Evolutionary conservation across 35 echinoderm and acorn worm genomes (phyloP).

Genomic region (Ophiothrix spiculata): DNA sequence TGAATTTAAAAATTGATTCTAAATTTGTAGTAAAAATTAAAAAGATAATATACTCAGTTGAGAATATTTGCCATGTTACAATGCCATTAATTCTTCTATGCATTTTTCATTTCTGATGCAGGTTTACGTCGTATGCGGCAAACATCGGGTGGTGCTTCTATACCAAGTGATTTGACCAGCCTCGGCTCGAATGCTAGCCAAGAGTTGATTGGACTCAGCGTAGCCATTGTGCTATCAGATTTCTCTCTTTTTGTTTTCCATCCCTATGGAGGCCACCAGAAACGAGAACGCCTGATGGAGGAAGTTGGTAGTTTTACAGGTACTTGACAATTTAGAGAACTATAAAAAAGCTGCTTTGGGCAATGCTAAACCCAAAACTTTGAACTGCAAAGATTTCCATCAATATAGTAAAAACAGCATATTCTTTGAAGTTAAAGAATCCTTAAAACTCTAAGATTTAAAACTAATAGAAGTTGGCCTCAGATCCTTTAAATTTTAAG

Average conservation of each 20-base stretch:
- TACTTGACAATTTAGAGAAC: too few species aligned
- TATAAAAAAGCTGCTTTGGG: too few species aligned
- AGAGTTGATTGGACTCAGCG: conserved; percentile 57
- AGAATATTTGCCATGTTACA: not conserved
- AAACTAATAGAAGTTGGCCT: too few species aligned
- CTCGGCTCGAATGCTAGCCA: not conserved
- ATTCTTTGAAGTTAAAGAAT: too few species aligned
- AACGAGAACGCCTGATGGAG: conserved; percentile 42
- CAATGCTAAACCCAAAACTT: too few species aligned
- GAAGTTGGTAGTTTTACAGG: conserved; percentile 25
- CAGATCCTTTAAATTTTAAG: too few species aligned
- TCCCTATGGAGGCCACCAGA: conserved; percentile 81
- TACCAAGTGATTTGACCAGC: not conserved
- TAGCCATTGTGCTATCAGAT: conserved; percentile 79
- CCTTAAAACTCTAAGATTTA: too few species aligned
- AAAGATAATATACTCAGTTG: too few species aligned
- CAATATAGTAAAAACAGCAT: too few species aligned
- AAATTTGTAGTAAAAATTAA: too few species aligned
- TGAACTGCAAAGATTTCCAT: too few species aligned
- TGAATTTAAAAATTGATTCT: too few species aligned
- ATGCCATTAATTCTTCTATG: not conserved
- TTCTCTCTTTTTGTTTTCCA: conserved; percentile 93
- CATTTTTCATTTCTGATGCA: not conserved
- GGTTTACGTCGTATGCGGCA: not conserved
- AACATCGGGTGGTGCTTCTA: not conserved